These are phyloP conservation scores for Aproaerema taeniolella DNA, from an alignment of 2,888 invertebrate genomes.

Conservation along the genomic window DNA sequence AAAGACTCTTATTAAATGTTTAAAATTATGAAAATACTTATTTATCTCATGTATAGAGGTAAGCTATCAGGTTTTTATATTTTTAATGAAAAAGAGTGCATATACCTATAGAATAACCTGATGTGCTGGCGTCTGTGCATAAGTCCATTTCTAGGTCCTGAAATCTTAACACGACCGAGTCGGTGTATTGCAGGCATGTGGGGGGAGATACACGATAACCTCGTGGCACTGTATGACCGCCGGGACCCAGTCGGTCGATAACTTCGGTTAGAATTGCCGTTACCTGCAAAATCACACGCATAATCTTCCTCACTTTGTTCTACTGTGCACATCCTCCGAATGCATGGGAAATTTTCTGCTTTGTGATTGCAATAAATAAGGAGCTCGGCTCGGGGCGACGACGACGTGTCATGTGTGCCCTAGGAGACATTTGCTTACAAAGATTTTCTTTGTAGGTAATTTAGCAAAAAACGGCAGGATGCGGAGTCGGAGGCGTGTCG, in stretches of 20 bases:
- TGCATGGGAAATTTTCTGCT: conserved; percentile 28
- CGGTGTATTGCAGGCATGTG: too few relatives aligned
- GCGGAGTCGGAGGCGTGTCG: conserved; percentile 63
- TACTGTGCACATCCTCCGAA: conserved; percentile 23
- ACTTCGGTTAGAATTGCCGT: conserved; percentile 63
- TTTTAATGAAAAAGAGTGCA: too few relatives aligned
- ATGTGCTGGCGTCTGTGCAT: too few relatives aligned
- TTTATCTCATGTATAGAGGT: too few relatives aligned
- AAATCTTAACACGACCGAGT: too few relatives aligned
- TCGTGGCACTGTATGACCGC: conserved; percentile 43
- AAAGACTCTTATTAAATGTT: too few relatives aligned
- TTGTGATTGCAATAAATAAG: conserved; percentile 8
- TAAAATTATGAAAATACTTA: too few relatives aligned
- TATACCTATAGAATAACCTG: too few relatives aligned
- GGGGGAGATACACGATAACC: conserved; percentile 64
- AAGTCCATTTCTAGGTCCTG: not conserved
- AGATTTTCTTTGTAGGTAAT: conserved; percentile 57
- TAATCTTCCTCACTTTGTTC: conserved; percentile 47
- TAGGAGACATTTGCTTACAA: conserved; percentile 42
- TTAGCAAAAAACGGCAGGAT: conserved; percentile 67
- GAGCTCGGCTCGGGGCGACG: not conserved
- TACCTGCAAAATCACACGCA: conserved; percentile 62
- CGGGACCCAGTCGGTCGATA: conserved; percentile 38
- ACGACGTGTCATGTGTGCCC: not conserved
- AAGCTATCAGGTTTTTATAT: too few relatives aligned